Conservation (phyloP, 2,888 invertebrate species). For the Chrysodeixis includens region DNA sequence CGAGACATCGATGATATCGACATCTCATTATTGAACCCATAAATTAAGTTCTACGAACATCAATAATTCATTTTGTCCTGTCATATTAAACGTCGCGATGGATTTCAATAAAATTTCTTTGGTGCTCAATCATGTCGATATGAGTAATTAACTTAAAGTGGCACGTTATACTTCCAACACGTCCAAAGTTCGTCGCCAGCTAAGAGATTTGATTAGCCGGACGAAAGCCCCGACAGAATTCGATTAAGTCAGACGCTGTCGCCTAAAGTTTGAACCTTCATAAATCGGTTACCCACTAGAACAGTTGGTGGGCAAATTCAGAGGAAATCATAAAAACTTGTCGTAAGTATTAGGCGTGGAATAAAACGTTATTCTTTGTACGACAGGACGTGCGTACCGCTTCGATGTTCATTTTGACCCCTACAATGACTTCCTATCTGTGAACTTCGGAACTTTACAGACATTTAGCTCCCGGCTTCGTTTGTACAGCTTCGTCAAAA, state of each 20-base stretch:
- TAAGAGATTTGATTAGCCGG: conserved; percentile 66
- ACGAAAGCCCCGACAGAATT: conserved; percentile 64
- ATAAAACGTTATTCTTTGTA: conserved; percentile 35
- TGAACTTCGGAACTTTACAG: conserved; percentile 41
- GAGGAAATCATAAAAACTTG: conserved; percentile 59
- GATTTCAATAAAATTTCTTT: conserved; percentile 8
- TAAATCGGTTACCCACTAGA: conserved; percentile 64
- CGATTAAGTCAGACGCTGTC: conserved; percentile 66
- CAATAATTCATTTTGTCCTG: conserved; percentile 19
- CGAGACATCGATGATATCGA: conserved; percentile 7
- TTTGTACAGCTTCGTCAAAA: conserved; percentile 39
- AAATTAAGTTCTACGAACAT: conserved; percentile 7
- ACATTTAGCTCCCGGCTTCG: conserved; percentile 30
- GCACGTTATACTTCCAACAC: conserved; percentile 50
- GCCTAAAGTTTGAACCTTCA: conserved; percentile 61
- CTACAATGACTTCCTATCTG: conserved; percentile 37
- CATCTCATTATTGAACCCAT: conserved; percentile 8
- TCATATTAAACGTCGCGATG: conserved; percentile 19
- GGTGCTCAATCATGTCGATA: conserved; percentile 26
- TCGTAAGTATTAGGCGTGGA: conserved; percentile 25
- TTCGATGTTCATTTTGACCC: conserved; percentile 43
- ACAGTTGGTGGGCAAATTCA: conserved; percentile 54
- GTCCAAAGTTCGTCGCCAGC: conserved; percentile 53
- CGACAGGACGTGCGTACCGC: conserved; percentile 12
- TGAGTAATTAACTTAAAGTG: conserved; percentile 37